Evolutionary conservation across 1,140 invertebrate genomes (phyloP).

Genomic region (Nymphalis io): DNA sequence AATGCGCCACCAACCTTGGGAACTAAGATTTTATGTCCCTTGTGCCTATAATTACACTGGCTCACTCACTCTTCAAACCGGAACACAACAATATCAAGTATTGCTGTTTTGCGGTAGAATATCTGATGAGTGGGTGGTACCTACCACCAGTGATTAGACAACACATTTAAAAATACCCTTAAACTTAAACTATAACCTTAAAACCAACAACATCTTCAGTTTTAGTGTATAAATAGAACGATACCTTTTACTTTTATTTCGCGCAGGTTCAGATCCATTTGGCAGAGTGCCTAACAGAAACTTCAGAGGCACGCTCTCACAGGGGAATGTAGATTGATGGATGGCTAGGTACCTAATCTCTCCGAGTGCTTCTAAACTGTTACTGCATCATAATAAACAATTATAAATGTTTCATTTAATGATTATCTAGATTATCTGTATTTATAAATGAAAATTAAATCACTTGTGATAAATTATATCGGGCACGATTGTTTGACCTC

Average conservation of each 20-base stretch:
- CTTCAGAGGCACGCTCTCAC: slow-evolving; percentile 7
- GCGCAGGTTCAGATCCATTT: slow-evolving; percentile 19
- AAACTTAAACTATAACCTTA: background rate
- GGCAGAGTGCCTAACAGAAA: slow-evolving; percentile 19
- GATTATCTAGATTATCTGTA: too few species aligned
- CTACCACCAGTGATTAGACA: too few species aligned
- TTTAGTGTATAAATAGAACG: background rate
- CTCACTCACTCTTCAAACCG: too few species aligned
- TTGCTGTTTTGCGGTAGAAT: too few species aligned
- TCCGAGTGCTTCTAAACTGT: slow-evolving; percentile 18
- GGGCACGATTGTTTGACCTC: too few species aligned
- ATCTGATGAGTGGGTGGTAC: too few species aligned
- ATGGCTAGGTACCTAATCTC: slow-evolving; percentile 28
- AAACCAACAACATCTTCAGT: background rate
- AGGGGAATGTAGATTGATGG: slow-evolving; percentile 20
- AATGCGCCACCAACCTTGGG: too few species aligned
- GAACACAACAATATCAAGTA: too few species aligned
- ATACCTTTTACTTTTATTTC: slow-evolving; percentile 17
- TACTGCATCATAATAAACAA: background rate
- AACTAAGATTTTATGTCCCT: too few species aligned
- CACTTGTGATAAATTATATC: too few species aligned
- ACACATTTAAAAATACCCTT: background rate
- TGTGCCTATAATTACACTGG: too few species aligned
- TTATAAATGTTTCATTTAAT: background rate
- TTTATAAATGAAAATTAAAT: too few species aligned